Conservation (phyloP, 2,888 invertebrate species). For the Malacosoma neustria region DNA sequence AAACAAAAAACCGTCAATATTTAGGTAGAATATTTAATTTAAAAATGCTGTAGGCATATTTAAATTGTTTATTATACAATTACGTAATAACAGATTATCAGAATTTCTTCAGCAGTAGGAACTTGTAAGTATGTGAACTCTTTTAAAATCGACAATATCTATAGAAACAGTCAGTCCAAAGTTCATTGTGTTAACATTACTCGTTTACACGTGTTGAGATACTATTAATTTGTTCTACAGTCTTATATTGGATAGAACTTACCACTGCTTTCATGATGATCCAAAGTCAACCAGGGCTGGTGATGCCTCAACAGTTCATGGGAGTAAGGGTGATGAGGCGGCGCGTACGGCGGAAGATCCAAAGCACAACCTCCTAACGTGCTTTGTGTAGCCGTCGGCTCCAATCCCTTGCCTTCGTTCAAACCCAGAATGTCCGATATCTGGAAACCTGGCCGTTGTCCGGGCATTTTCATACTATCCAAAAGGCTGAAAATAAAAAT, state of each 20-base stretch:
- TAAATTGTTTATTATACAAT: too few relatives aligned
- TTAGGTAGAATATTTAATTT: too few relatives aligned
- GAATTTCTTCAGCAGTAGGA: too few relatives aligned
- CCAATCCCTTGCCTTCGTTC: constrained; percentile 78
- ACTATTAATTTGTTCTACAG: too few relatives aligned
- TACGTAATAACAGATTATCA: too few relatives aligned
- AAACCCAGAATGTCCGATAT: constrained; percentile 95
- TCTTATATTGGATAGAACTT: too few relatives aligned
- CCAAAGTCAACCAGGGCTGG: constrained; percentile 58
- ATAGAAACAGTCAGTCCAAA: too few relatives aligned
- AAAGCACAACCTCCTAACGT: constrained; percentile 38
- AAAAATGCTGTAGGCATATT: too few relatives aligned
- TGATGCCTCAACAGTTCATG: constrained; percentile 60
- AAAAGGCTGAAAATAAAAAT: constrained; percentile 75
- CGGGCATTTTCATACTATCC: constrained; percentile 88
- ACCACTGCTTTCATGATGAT: constrained; percentile 58
- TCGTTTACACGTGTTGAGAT: not conserved
- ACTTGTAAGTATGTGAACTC: too few relatives aligned
- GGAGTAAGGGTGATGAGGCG: constrained; percentile 52
- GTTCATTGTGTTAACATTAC: too few relatives aligned
- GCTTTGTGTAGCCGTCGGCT: constrained; percentile 39
- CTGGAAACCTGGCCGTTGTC: constrained; percentile 88
- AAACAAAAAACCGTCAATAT: too few relatives aligned
- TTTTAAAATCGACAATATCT: too few relatives aligned
- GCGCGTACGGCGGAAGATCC: constrained; percentile 54